Base-by-base conservation (phyloP, 1,140 invertebrate species). In the Acyrthosiphon pisum region DNA sequence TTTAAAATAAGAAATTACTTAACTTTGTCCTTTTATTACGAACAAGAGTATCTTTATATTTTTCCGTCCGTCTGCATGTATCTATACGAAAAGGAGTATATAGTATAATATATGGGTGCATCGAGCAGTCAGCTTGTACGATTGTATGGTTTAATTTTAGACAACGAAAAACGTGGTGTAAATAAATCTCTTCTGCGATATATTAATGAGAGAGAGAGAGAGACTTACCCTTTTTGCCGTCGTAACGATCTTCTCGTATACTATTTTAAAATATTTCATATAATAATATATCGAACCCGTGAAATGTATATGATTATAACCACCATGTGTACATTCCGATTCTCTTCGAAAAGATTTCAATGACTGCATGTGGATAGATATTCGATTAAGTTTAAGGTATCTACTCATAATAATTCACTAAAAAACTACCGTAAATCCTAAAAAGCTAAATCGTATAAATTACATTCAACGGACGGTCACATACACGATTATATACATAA, bases 181-280 rank as follows among this genome's bases (percentile, higher is more conserved):
- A 30, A 90, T 90, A 44, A 60, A 90, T 90, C 88, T 60, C 37
- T 11, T 88, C 20, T n/a, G 2, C 9, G 35, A 56, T 90, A 35
- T n/a, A 76, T n/a, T 76, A 76, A 76, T 76, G n/a, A 76, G 60
- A 76, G 14, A 76, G 30, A 76, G 50, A 53, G 3, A 46, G 56
- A 84, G 22, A 84, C 37, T 26, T 44, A 41, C 81, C 35, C 37
- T 44, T 41, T 37, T 9, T 26, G 37, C 83, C 8, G 2, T 20
- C 8, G 20, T 30, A 88, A 89, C 35, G n/a, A 20, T 35, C 87
- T 3, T 89, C n/a, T 53, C 26, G 14, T n/a, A 53, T 30, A 48
- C 48, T 53, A 89, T 89, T 89, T 89, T 89, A 50, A 89, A 89
- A 89, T 89, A 89, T 89, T 88, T 88, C 6, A 53, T 50, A 35